These are phyloP conservation scores for Halcyon senegalensis DNA, from an alignment of 2,113 vertebrate genomes.

Conservation along the genomic window DNA sequence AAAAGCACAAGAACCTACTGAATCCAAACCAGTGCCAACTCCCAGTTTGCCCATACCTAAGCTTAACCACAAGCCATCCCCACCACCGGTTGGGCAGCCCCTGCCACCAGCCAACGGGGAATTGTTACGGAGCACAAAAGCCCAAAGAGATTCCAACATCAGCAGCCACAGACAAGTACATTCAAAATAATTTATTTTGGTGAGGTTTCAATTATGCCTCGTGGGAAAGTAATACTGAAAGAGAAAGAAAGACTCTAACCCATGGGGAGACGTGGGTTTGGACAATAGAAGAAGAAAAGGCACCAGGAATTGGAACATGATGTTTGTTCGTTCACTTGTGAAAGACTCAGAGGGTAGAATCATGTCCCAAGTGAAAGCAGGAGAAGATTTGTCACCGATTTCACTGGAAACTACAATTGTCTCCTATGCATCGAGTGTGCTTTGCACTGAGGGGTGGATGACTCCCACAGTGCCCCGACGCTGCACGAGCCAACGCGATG, in stretches of 20 bases:
- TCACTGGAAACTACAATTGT: neutral
- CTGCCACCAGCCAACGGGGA: neutral
- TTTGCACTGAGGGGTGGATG: accelerated
- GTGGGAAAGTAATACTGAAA: slow-evolving; percentile 35
- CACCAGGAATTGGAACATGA: neutral
- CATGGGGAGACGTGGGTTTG: neutral
- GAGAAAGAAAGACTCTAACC: neutral
- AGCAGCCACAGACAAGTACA: slow-evolving; percentile 1
- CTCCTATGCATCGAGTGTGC: too few relatives aligned
- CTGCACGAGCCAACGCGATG: neutral
- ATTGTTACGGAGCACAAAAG: neutral
- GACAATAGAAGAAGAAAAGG: slow-evolving; percentile 20
- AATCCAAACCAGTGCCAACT: neutral
- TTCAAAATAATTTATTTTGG: slow-evolving; percentile 29
- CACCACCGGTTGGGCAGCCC: neutral
- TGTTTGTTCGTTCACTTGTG: neutral
- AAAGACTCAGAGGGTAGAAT: neutral
- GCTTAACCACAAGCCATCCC: neutral
- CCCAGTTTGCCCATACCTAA: neutral
- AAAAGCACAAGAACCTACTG: neutral
- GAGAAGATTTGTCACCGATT: neutral
- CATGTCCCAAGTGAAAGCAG: neutral
- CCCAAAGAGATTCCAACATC: neutral
- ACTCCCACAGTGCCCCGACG: accelerated
- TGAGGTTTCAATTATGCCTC: slow-evolving; percentile 28